Evolutionary conservation across 2,797 vertebrate genomes (phyloP).

Genomic region (Urocyon cinereoargenteus): DNA sequence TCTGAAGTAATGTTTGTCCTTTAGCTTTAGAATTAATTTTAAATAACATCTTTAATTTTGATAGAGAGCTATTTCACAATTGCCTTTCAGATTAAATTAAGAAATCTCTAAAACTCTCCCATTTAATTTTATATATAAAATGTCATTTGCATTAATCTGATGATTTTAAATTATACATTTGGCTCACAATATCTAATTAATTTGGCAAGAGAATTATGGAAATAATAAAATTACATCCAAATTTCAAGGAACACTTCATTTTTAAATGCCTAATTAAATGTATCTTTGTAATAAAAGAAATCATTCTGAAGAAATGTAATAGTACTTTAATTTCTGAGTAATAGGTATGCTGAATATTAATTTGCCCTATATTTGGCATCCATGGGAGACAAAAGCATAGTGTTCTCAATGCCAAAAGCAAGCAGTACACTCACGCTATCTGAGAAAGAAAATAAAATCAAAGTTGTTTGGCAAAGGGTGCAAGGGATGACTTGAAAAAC

Average conservation of each 20-base stretch:
- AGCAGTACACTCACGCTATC: not conserved
- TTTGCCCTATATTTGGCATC: constrained; percentile 58
- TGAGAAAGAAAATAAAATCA: constrained; percentile 49
- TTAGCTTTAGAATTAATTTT: constrained; percentile 80
- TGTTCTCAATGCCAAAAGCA: constrained; percentile 23
- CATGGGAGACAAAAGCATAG: constrained; percentile 41
- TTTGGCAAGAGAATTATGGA: constrained; percentile 82
- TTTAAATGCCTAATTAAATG: constrained; percentile 80
- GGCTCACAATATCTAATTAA: constrained; percentile 74
- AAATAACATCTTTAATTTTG: constrained; percentile 79
- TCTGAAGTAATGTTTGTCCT: constrained; percentile 78
- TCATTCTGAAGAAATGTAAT: constrained; percentile 76
- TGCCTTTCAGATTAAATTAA: constrained; percentile 81
- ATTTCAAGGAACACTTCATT: constrained; percentile 81
- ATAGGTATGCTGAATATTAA: constrained; percentile 36
- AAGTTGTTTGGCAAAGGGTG: constrained; percentile 18
- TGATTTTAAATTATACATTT: constrained; percentile 75
- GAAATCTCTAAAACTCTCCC: constrained; percentile 61
- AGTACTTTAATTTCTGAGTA: constrained; percentile 75
- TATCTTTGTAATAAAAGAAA: constrained; percentile 75
- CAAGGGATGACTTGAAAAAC: not conserved
- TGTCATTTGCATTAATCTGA: constrained; percentile 77
- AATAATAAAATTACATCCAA: constrained; percentile 83
- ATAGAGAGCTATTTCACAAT: constrained; percentile 70
- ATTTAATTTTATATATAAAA: constrained; percentile 76